Conservation (phyloP, 2,113 vertebrate genomes). For the Esox niger region DNA sequence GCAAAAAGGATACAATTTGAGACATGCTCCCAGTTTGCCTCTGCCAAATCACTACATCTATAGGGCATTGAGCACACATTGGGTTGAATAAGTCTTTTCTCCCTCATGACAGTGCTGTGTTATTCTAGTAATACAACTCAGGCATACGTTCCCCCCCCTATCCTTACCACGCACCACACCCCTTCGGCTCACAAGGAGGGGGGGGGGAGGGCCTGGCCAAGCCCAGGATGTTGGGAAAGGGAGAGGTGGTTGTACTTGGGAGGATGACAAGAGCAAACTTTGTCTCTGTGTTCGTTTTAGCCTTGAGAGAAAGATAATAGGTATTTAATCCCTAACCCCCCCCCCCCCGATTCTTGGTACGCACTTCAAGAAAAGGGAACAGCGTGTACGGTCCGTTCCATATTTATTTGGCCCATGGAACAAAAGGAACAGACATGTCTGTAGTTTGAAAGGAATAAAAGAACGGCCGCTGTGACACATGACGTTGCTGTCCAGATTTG, state of each 20-base stretch:
- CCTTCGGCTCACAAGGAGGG: neutral
- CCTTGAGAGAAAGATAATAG: too few species aligned
- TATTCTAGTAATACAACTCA: slow-evolving; percentile 41
- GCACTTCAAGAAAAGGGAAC: too few species aligned
- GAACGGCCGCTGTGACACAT: too few species aligned
- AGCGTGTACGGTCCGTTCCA: too few species aligned
- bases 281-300: too few species aligned
- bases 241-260: neutral
- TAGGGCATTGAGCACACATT: slow-evolving; percentile 34
- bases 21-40: neutral
- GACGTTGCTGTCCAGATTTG: too few species aligned
- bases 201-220: slow-evolving; percentile 15
- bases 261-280: neutral
- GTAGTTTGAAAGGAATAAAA: too few species aligned
- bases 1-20: neutral
- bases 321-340: too few species aligned
- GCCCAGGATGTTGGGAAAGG: slow-evolving; percentile 18
- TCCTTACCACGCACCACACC: slow-evolving; percentile 18
- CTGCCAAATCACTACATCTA: slow-evolving; percentile 35
- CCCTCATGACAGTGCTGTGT: slow-evolving; percentile 31
- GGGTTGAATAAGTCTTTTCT: slow-evolving; percentile 35
- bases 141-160: slow-evolving; percentile 18
- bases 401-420: too few species aligned
- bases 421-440: too few species aligned
- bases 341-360: too few species aligned